Base-by-base conservation (phyloP, 2,888 invertebrate species). In the Hemithea aestivaria region DNA sequence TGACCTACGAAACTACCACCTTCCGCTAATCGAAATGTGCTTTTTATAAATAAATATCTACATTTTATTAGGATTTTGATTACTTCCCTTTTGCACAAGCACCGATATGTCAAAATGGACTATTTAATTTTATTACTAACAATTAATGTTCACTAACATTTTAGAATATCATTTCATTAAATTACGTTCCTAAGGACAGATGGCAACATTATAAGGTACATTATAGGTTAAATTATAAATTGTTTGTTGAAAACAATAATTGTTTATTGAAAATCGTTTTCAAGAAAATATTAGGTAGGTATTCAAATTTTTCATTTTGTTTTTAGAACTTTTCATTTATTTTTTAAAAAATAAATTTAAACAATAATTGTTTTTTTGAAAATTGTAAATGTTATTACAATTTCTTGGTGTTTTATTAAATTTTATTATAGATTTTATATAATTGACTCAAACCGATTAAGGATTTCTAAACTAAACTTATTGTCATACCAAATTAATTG, bases 81-180 rank as follows among this genome's bases (percentile, higher is more conserved):
- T 9, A 3, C 57, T 60, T 58, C 44, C 57, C 66, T 71, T 72
- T 69, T 72, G 70, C 69, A 65, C 73, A 83, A 85, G 85, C 85
- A 85, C 85, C 85, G 85, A 85, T 85, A 85, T 85, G 84, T 85
- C 65, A 65, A 78, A 66, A 78, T 84, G 81, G 82, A 84, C 82
- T 82, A 79, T 46, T 35, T 43, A 43, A 41, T 31, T 21, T 56
- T 53, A 62, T 62, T 61, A 53, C 70, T 76, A 71, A 10, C 4
- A 5, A 9, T 27, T 33, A 62, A 66, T 56, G 40, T 48, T 62
- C 64, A 70, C 68, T 65, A 62, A 64, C 48, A 46, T 53, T 81
- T 82, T 82, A 81, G 76, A 80, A 80, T 80, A 78, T 77, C 63
- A 35, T 65, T 70, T 70, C 53, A 61, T 73, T 74, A 76, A 59